Evolutionary conservation across 2,888 invertebrate genomes (phyloP), one percentile per base, ranked within the genome.

Genomic region (Nomada hirtipes): DNA sequence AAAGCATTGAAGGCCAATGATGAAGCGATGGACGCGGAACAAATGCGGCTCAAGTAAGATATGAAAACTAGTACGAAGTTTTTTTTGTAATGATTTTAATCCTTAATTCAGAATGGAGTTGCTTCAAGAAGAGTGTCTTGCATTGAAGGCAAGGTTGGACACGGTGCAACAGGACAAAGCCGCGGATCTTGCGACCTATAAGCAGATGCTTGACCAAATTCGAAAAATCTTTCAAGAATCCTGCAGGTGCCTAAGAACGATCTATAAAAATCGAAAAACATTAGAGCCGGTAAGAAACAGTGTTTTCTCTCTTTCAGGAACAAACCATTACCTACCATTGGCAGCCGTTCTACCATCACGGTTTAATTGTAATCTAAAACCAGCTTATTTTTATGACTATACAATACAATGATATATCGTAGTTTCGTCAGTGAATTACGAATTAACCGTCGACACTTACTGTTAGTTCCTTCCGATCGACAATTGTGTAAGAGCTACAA

Each of bases 91-190:
- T 23, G 9, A 42, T 64, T 29, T n/a, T n/a, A 50, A 2, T 44
- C 18, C n/a, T 1, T 11, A 2, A 4, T 7, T 1, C 13, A 94
- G 95, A 89, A 91, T 96, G 72, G 96, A 96, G 90, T 92, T 97
- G 73, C 95, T 96, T 0, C 95, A 96, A 88, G 96, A 97, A 92
- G 96, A 96, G 88, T 94, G 96, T 59, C 95, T 96, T 90, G 95
- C 96, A 23, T 93, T 96, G 91, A 95, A 96, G 90, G 95, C 96
- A 59, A 95, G 96, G 90, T 91, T 96, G 55, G 95, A 95, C 89
- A 95, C 96, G 91, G 94, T 96, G 50, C 95, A 95, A 86, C 95
- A 95, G 83, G 96, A 96, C 89, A 95, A 96, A 89, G 94, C 94
- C 72, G 94, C 95, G 26, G 96, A 96, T 93, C 94, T 95, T 57